Conservation (phyloP, 2,797 vertebrate species). For the Chlorospingus flavigularis region DNA sequence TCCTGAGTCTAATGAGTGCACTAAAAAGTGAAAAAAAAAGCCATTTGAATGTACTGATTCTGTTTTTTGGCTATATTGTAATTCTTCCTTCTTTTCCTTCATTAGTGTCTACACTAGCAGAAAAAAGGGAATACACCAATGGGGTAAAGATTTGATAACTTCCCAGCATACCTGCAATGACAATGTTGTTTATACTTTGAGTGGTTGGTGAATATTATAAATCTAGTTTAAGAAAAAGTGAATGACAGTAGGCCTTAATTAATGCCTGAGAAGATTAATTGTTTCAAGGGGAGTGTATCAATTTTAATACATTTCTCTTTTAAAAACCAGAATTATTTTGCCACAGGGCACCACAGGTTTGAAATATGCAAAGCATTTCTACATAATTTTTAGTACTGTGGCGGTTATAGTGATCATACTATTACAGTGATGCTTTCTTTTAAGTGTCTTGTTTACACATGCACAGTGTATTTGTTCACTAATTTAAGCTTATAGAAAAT, state of each 20-base stretch:
- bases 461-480: neutral
- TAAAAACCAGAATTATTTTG: neutral
- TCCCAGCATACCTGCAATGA: neutral
- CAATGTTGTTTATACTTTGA: neutral
- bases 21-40: neutral
- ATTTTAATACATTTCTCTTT: conserved; percentile 9
- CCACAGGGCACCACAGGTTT: neutral
- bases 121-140: neutral
- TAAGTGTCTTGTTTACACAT: neutral
- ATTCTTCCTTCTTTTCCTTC: conserved; percentile 41
- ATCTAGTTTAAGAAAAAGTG: neutral
- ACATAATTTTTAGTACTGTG: neutral
- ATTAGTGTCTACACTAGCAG: neutral
- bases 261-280: neutral
- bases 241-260: neutral
- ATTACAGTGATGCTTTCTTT: neutral
- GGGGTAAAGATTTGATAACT: neutral
- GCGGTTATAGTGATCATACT: neutral
- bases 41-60: neutral
- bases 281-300: neutral
- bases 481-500: neutral
- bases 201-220: neutral
- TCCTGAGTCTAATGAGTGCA: conserved; percentile 58
- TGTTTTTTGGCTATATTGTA: neutral
- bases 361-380: neutral